A percentile compares a stretch with the other conserved stretches of the same genome.
phyloP scores from a whole-genome alignment of 2,888 invertebrate genomes.

The Eumacrocentrus americanus region DNA sequence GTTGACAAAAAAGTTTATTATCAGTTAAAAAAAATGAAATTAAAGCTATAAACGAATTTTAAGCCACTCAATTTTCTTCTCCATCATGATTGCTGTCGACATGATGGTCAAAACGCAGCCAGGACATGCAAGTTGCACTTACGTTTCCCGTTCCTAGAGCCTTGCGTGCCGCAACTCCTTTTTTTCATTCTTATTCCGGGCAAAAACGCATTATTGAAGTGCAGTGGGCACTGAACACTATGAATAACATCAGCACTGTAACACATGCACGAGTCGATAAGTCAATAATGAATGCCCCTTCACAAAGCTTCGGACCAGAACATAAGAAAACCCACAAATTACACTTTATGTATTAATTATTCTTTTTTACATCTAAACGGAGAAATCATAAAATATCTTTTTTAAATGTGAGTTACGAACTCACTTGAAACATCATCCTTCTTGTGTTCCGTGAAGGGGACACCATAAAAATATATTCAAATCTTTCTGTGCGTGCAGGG shows the following conservation, averaged over 20 bases:
- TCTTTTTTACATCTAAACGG: constrained; percentile 1
- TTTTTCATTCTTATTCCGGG: constrained; percentile 10
- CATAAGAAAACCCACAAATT: not conserved
- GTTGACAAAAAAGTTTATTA: not conserved
- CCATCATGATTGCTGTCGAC: constrained; percentile 46
- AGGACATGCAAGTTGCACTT: constrained; percentile 41
- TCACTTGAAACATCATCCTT: constrained; percentile 13
- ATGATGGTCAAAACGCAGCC: constrained; percentile 43
- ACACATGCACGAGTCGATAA: constrained; percentile 13
- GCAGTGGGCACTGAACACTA: constrained; percentile 9
- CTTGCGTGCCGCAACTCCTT: not conserved
- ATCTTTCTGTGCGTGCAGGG: not conserved
- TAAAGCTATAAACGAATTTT: constrained; percentile 30
- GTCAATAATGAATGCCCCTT: not conserved
- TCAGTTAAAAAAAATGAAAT: constrained; percentile 21
- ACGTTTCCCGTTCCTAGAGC: not conserved
- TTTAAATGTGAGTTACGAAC: not conserved
- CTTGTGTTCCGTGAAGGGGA: constrained; percentile 3
- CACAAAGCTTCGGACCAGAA: not conserved
- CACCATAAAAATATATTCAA: not conserved
- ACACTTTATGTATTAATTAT: not conserved
- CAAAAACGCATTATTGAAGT: constrained; percentile 18
- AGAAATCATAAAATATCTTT: constrained; percentile 11
- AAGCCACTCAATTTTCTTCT: constrained; percentile 27
- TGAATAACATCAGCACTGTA: not conserved